A percentile compares a stretch with the other conserved stretches of the same genome.
phyloP scores from a whole-genome alignment of 2,113 vertebrate genomes.

The Artemisiospiza belli region DNA sequence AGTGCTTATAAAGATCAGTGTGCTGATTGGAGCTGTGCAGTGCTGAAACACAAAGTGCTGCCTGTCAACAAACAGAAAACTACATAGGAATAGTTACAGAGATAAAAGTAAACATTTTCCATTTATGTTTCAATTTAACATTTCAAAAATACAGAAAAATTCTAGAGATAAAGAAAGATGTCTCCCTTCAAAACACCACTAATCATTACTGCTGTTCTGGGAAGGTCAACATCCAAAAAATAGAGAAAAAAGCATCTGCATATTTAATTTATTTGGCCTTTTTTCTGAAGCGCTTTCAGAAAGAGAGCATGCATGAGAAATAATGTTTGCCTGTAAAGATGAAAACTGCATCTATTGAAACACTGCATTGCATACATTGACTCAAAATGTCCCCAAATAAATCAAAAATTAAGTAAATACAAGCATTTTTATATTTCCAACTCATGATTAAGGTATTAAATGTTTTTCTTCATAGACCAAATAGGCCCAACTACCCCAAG shows the following conservation, averaged over 20 bases:
- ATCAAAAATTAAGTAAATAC: neutral
- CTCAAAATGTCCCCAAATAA: neutral
- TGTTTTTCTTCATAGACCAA: neutral
- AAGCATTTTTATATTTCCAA: neutral
- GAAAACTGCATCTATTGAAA: neutral
- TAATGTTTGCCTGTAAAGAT: neutral
- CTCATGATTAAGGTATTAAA: neutral
- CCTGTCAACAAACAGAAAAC: neutral
- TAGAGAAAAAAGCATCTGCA: neutral
- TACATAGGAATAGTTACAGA: neutral
- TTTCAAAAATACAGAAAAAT: neutral
- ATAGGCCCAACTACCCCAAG: neutral
- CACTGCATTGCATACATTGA: neutral
- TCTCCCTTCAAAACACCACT: neutral
- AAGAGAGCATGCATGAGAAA: neutral
- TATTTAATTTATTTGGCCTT: neutral
- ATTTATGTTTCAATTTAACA: neutral
- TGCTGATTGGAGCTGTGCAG: neutral
- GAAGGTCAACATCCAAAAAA: neutral
- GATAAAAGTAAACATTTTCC: neutral
- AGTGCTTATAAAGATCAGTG: neutral
- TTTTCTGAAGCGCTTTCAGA: neutral
- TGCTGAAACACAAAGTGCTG: neutral
- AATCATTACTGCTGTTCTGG: neutral
- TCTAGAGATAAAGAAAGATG: neutral